A percentile compares a stretch with the other conserved stretches of the same genome.
These are phyloP conservation scores for Borostomias antarcticus DNA, from an alignment of 2,797 vertebrate species.

Conservation along the genomic window DNA sequence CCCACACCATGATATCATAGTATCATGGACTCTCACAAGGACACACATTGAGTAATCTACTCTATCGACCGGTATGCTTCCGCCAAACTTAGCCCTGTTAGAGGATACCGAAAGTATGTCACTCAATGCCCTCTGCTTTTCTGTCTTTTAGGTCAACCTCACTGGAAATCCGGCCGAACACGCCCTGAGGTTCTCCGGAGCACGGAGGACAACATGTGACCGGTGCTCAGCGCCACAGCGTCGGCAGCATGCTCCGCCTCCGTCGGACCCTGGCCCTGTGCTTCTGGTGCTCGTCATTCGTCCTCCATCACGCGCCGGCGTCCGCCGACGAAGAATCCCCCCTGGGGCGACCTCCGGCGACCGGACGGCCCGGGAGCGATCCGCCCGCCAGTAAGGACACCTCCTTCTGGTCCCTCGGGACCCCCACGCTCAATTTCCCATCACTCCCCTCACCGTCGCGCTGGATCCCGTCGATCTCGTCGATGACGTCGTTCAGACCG, in stretches of 20 bases:
- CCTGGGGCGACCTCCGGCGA: constrained; percentile 44
- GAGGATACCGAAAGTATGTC: constrained; percentile 53
- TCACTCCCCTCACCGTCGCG: constrained; percentile 19
- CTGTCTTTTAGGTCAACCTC: constrained; percentile 67
- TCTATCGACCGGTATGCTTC: constrained; percentile 17
- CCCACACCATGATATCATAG: neutral
- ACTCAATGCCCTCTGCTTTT: constrained; percentile 50
- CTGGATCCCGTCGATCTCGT: neutral
- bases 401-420: constrained; percentile 33
- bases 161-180: constrained; percentile 28
- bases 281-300: constrained; percentile 62
- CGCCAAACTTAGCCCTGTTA: constrained; percentile 29
- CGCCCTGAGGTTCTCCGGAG: constrained; percentile 52
- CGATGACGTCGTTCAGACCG: constrained; percentile 18
- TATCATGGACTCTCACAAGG: neutral
- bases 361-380: constrained; percentile 5
- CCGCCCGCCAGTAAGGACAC: constrained; percentile 33
- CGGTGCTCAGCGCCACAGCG: constrained; percentile 32
- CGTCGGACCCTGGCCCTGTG: constrained; percentile 58
- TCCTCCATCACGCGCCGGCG: constrained; percentile 40
- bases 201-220: constrained; percentile 74
- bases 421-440: neutral
- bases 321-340: constrained; percentile 56
- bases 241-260: constrained; percentile 75
- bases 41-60: constrained; percentile 4